Evolutionary conservation across 2,888 invertebrate species (phyloP).

Genomic region (Heliconius ismenius): DNA sequence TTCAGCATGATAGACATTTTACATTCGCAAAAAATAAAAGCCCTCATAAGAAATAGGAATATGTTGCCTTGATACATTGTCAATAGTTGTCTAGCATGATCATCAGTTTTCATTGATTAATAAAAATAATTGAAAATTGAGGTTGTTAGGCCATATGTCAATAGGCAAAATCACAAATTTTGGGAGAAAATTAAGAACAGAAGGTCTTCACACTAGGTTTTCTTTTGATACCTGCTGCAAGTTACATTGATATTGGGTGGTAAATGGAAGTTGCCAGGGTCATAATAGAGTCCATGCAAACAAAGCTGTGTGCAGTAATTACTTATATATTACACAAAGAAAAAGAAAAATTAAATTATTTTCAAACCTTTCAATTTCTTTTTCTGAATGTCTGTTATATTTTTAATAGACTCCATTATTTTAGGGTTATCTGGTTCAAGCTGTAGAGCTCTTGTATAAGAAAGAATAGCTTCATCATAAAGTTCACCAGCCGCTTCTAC

Average conservation of each 20-base stretch:
- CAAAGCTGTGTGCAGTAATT: not conserved
- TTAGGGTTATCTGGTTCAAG: constrained; percentile 85
- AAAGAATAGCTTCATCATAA: constrained; percentile 85
- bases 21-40: not conserved
- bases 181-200: not conserved
- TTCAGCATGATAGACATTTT: no score
- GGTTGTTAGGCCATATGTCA: not conserved
- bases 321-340: not conserved
- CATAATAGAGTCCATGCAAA: not conserved
- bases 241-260: not conserved
- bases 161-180: not conserved
- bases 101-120: not conserved
- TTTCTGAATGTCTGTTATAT: constrained; percentile 80
- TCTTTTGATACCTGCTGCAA: not conserved
- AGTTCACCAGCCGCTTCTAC: constrained; percentile 86
- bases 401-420: constrained; percentile 84
- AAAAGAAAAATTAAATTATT: not conserved
- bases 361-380: constrained; percentile 83
- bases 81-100: not conserved
- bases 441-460: constrained; percentile 85
- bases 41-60: not conserved
- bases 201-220: not conserved
- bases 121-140: not conserved
- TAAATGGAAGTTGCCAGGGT: no score
- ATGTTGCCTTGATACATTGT: not conserved